Percentiles rank a stretch among this genome's conserved stretches.
Evolutionary conservation across 1,140 invertebrate genomes (phyloP).

Genomic region (Bombyx mori): ASM3026992v2 NC_085110.1:5465001-5465500

Average conservation of each 20-base stretch:
- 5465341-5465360: constrained; percentile 3
- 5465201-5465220: constrained; percentile 66
- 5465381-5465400: constrained; percentile 31
- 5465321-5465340: constrained; percentile 14
- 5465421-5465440: constrained; percentile 21
- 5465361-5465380: constrained; percentile 30
- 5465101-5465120: too few species aligned
- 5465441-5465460: neutral
- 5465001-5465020: too few species aligned
- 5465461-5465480: constrained; percentile 27
- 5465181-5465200: constrained; percentile 68
- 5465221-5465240: constrained; percentile 58
- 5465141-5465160: constrained; percentile 45
- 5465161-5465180: constrained; percentile 53
- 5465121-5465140: constrained; percentile 21
- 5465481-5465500: constrained; percentile 7
- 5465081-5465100: too few species aligned
- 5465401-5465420: constrained; percentile 27
- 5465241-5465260: constrained; percentile 57
- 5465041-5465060: too few species aligned
- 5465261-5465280: constrained; percentile 44
- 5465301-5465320: too few species aligned
- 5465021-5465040: too few species aligned
- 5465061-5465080: too few species aligned
- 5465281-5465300: constrained; percentile 23